Percentiles rank a stretch among this genome's conserved stretches.
Evolutionary conservation across 2,113 vertebrate species (phyloP).

Genomic region (Equus przewalskii): DNA sequence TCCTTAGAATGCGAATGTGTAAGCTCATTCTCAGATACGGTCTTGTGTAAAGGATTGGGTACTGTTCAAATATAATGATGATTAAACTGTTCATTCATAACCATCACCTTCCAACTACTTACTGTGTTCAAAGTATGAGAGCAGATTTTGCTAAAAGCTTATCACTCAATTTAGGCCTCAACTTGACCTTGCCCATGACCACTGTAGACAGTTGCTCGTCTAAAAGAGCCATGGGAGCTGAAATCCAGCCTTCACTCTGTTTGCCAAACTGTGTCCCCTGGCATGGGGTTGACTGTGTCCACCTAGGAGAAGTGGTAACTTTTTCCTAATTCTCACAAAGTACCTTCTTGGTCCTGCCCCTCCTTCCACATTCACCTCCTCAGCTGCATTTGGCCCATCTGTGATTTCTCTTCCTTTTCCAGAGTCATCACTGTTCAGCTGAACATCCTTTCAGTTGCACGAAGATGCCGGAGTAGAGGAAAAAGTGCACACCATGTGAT

Average conservation of each 20-base stretch:
- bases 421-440: not conserved
- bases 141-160: not conserved
- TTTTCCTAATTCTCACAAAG: not conserved
- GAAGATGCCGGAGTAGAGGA: not conserved
- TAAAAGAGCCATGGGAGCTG: not conserved
- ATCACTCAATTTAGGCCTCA: not conserved
- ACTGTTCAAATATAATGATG: not conserved
- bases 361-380: not conserved
- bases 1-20: not conserved
- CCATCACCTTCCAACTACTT: not conserved
- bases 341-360: not conserved
- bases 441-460: not conserved
- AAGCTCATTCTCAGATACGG: not conserved
- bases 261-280: not conserved
- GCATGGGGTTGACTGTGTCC: not conserved
- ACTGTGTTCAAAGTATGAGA: not conserved
- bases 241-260: not conserved
- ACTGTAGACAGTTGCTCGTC: not conserved
- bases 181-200: not conserved
- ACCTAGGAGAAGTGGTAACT: not conserved
- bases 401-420: not conserved
- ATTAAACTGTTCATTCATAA: not conserved
- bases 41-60: not conserved
- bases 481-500: not conserved
- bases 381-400: not conserved